phyloP scores from a whole-genome alignment of 2,113 vertebrate genomes.

The Scomber colias region DNA sequence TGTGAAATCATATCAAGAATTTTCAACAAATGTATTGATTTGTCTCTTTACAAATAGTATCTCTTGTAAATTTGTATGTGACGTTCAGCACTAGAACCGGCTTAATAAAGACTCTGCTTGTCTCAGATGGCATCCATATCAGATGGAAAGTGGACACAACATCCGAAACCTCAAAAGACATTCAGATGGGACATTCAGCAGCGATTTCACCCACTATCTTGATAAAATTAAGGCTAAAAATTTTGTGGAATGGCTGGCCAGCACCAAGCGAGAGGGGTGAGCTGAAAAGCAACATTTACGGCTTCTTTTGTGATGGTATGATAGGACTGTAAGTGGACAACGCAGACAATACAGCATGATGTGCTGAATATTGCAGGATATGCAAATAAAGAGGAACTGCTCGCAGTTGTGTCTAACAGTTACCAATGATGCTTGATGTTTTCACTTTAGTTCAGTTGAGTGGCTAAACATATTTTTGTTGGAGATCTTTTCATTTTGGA shows the following conservation, averaged over 20 bases:
- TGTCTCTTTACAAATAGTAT: background rate
- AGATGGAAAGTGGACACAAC: constrained; percentile 47
- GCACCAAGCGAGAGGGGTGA: constrained; percentile 77
- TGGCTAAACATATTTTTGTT: too few relatives aligned
- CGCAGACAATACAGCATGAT: background rate
- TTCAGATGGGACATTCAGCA: constrained; percentile 88
- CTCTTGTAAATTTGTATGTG: background rate
- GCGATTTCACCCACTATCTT: constrained; percentile 83
- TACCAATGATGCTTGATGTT: background rate
- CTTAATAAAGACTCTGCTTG: background rate
- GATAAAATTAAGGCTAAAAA: constrained; percentile 89
- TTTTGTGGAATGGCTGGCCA: constrained; percentile 89
- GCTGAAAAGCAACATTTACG: background rate
- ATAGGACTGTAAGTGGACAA: background rate
- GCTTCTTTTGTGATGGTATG: background rate
- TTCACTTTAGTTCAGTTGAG: background rate
- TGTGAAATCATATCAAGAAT: background rate
- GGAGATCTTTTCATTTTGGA: background rate
- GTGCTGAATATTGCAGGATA: background rate
- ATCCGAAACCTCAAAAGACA: constrained; percentile 79
- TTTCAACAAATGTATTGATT: background rate
- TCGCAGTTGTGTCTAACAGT: background rate
- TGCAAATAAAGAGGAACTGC: background rate
- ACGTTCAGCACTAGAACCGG: background rate
- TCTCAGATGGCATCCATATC: constrained; percentile 68